These are phyloP conservation scores for Lysandra coridon DNA, from an alignment of 2,888 invertebrate species.

Conservation along the genomic window DNA sequence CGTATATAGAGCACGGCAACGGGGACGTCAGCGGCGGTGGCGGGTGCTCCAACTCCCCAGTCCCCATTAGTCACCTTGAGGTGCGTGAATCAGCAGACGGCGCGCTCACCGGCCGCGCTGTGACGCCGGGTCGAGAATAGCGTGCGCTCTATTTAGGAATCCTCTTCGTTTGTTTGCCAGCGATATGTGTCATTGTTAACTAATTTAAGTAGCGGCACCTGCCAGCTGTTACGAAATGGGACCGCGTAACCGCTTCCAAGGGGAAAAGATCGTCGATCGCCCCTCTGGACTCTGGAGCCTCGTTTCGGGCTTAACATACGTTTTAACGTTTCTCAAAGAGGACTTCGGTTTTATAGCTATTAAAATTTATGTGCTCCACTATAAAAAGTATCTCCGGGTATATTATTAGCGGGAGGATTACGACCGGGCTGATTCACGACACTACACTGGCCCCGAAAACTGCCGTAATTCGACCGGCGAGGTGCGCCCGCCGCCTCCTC, in stretches of 20 bases:
- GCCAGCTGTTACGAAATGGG: conserved; percentile 75
- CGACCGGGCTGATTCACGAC: conserved; percentile 57
- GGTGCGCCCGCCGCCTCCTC: background rate
- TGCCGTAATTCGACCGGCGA: conserved; percentile 46
- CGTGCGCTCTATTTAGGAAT: conserved; percentile 75
- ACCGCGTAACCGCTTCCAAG: conserved; percentile 51
- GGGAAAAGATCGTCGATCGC: conserved; percentile 50
- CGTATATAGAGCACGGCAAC: conserved; percentile 1
- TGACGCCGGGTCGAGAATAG: conserved; percentile 76
- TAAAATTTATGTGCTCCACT: conserved; percentile 28
- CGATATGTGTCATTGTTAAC: conserved; percentile 81
- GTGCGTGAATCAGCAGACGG: conserved; percentile 75
- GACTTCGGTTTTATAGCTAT: conserved; percentile 36
- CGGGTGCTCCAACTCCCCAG: conserved; percentile 42
- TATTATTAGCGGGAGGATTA: conserved; percentile 47
- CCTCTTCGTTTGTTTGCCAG: conserved; percentile 78
- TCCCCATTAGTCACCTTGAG: conserved; percentile 65
- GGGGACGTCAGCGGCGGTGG: conserved; percentile 39
- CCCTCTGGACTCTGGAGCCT: background rate
- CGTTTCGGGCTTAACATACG: background rate
- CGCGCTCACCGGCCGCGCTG: conserved; percentile 74
- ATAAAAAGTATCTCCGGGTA: conserved; percentile 39
- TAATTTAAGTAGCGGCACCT: conserved; percentile 77
- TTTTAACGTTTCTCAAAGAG: background rate
- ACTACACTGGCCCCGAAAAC: conserved; percentile 47